Percentiles rank a stretch among this genome's conserved stretches.
These are phyloP conservation scores for Lepidonotus clava DNA, from an alignment of 2,888 invertebrate genomes.

Conservation along the genomic window DNA sequence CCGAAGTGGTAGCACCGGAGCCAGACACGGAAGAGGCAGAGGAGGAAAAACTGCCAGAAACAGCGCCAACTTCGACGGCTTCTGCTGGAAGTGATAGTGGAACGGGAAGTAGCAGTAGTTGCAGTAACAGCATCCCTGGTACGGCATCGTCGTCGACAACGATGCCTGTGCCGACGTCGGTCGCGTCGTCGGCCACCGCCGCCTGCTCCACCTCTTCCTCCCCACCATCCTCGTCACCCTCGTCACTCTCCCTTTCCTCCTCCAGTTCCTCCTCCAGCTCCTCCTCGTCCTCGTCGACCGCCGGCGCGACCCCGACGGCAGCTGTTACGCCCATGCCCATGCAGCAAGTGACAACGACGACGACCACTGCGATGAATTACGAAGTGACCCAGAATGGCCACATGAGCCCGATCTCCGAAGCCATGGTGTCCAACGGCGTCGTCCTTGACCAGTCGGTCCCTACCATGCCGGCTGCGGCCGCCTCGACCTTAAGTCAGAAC, in stretches of 20 bases:
- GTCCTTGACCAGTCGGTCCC: conserved; percentile 25
- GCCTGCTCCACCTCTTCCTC: not conserved
- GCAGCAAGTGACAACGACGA: not conserved
- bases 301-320: not conserved
- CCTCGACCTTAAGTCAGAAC: not conserved
- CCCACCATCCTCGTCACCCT: not conserved
- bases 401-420: conserved; percentile 54
- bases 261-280: not conserved
- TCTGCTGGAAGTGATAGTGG: not conserved
- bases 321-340: not conserved
- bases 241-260: not conserved
- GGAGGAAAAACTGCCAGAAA: no score
- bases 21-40: no score
- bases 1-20: no score
- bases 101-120: not conserved
- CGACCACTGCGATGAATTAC: not conserved
- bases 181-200: not conserved
- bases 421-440: conserved; percentile 44
- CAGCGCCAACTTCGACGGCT: not conserved
- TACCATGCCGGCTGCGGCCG: no score
- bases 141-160: not conserved
- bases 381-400: conserved; percentile 58
- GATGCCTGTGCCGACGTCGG: not conserved
- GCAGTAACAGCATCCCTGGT: not conserved
- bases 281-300: not conserved